Conservation (phyloP, 1,140 invertebrate species). For the Phenacoccus solenopsis region DNA sequence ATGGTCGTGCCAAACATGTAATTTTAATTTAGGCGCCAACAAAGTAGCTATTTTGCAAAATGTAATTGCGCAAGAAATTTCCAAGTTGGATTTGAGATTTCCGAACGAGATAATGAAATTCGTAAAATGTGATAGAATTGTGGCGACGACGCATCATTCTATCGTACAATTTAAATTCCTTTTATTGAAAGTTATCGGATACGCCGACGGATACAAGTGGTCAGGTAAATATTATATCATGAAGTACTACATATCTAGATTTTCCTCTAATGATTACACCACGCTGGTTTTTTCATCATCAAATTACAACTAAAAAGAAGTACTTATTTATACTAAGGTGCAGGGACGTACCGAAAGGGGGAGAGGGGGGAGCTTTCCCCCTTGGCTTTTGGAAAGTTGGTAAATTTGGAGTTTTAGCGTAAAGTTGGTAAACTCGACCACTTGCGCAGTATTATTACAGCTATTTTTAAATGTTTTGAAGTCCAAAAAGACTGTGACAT, state of each 20-base stretch:
- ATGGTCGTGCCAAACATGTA: conserved; percentile 40
- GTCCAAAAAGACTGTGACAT: too few relatives aligned
- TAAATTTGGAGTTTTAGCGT: too few relatives aligned
- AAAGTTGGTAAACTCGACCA: too few relatives aligned
- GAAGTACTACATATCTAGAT: neutral
- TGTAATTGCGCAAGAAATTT: neutral
- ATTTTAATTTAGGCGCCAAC: conserved; percentile 32
- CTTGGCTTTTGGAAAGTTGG: too few relatives aligned
- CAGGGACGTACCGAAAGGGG: too few relatives aligned
- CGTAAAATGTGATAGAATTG: neutral
- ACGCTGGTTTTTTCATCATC: too few relatives aligned
- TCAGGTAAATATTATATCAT: conserved; percentile 8
- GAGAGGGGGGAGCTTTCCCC: too few relatives aligned
- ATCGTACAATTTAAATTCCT: conserved; percentile 4
- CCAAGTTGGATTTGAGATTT: neutral
- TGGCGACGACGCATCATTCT: neutral
- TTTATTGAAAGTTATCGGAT: neutral
- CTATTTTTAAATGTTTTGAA: too few relatives aligned
- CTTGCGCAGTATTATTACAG: too few relatives aligned
- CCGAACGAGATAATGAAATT: neutral
- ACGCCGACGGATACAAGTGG: neutral
- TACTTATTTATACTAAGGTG: too few relatives aligned
- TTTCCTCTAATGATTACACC: too few relatives aligned
- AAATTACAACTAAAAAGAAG: too few relatives aligned
- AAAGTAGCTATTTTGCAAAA: conserved; percentile 27